Evolutionary conservation across 2,797 vertebrate species (phyloP).

Genomic region (Danio kyathit): DNA sequence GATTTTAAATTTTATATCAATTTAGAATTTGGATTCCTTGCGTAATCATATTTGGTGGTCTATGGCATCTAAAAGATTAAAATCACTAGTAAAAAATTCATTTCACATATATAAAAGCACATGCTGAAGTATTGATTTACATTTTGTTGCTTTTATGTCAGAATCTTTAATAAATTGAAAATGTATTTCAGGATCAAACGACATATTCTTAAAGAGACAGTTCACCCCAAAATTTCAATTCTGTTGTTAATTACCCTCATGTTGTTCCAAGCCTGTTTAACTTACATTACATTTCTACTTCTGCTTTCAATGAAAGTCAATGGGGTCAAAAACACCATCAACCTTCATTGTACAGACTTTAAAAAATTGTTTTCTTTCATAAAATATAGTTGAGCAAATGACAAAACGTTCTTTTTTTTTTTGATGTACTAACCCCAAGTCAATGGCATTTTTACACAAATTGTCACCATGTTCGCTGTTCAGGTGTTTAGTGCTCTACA

Average conservation of each 20-base stretch:
- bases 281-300: background rate
- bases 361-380: too few species aligned
- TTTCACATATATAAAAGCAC: too few species aligned
- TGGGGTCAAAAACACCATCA: background rate
- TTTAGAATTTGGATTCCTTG: too few species aligned
- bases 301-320: background rate
- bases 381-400: background rate
- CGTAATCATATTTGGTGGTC: too few species aligned
- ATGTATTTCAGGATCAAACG: too few species aligned
- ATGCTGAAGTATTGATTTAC: background rate
- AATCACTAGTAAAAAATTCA: too few species aligned
- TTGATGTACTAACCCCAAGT: background rate
- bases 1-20: too few species aligned
- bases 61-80: too few species aligned
- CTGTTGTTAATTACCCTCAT: background rate
- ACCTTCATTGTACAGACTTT: background rate
- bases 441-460: background rate
- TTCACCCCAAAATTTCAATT: background rate
- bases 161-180: too few species aligned
- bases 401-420: background rate
- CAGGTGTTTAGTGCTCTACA: constrained; percentile 16
- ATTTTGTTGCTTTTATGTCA: background rate
- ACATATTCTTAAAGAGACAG: background rate
- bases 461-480: background rate
- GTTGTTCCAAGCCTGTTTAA: background rate